Percentiles rank a stretch among this genome's conserved stretches.
phyloP scores from a whole-genome alignment of 1,140 invertebrate genomes.

The Diabrotica undecimpunctata region DNA sequence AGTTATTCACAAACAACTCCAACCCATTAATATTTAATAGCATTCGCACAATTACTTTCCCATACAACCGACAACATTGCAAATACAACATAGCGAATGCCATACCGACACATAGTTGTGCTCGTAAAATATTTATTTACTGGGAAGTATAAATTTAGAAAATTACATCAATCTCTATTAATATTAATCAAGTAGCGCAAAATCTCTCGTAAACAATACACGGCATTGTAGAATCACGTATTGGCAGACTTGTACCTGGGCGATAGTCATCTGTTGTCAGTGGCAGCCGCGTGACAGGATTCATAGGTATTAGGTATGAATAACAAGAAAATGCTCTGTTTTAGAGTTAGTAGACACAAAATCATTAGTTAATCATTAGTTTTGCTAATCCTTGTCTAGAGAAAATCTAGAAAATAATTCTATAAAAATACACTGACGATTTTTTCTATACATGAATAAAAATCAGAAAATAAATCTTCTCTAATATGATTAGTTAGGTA shows the following conservation, averaged over 20 bases:
- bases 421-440: too few species aligned
- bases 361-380: too few species aligned
- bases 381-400: too few species aligned
- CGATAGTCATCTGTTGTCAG: conserved; percentile 7
- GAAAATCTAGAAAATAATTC: too few species aligned
- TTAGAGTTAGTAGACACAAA: too few species aligned
- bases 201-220: conserved; percentile 21
- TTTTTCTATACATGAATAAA: too few species aligned
- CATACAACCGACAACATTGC: not conserved
- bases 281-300: not conserved
- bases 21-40: too few species aligned
- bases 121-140: conserved; percentile 16
- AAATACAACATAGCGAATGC: not conserved
- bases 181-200: conserved; percentile 21
- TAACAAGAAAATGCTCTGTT: not conserved
- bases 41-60: not conserved
- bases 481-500: too few species aligned
- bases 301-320: too few species aligned
- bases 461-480: too few species aligned
- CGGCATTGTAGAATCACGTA: conserved; percentile 16
- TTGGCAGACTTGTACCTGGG: not conserved
- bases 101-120: conserved; percentile 12
- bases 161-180: conserved; percentile 24
- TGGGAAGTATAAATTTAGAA: conserved; percentile 23
- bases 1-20: too few species aligned